A percentile compares a stretch with the other conserved stretches of the same genome.
Evolutionary conservation across 2,797 vertebrate species (phyloP).

Genomic region (Numenius phaeopus): DNA sequence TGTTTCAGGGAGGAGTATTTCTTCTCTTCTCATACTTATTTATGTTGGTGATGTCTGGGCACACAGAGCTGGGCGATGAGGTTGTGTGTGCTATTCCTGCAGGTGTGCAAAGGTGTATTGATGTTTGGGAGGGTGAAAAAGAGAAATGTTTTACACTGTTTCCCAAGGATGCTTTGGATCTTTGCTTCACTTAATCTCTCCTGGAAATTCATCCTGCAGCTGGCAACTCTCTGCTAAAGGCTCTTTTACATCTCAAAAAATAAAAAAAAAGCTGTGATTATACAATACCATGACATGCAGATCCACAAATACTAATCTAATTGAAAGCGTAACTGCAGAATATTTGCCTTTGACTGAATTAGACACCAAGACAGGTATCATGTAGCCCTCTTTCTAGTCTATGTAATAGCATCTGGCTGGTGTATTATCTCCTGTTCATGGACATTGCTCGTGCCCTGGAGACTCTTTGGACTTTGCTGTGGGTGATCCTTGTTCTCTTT

Average conservation of each 20-base stretch:
- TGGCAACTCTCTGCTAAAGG: not conserved
- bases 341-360: not conserved
- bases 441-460: not conserved
- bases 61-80: not conserved
- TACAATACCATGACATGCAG: not conserved
- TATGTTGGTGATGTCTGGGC: not conserved
- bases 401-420: not conserved
- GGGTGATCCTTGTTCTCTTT: conserved; percentile 37
- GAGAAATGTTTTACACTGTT: not conserved
- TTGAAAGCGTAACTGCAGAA: not conserved
- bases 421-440: accelerated
- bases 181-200: not conserved
- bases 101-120: not conserved
- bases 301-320: not conserved
- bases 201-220: not conserved
- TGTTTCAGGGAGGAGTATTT: not conserved
- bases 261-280: not conserved
- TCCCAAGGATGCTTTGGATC: not conserved
- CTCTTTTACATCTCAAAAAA: not conserved
- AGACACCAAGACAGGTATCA: not conserved
- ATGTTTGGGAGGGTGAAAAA: not conserved
- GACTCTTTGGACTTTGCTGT: not conserved
- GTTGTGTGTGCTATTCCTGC: not conserved
- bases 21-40: not conserved
- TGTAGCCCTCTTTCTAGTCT: not conserved